Percentiles rank a stretch among this genome's conserved stretches.
phyloP scores from a whole-genome alignment of 2,797 vertebrate genomes.

The Percopsis omiscomaycus region DNA sequence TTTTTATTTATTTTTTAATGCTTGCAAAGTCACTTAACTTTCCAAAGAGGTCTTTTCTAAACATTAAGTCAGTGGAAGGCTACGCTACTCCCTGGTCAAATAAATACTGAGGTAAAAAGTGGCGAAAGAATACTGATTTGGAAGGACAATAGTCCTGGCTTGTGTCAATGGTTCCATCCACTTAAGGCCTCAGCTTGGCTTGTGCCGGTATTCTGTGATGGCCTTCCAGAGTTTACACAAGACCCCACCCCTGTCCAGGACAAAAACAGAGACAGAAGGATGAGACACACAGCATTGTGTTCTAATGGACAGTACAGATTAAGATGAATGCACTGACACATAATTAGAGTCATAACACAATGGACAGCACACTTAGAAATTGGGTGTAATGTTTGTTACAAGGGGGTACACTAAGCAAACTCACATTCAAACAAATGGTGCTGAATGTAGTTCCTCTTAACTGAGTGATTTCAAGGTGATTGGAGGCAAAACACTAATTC shows the following conservation, averaged over 20 bases:
- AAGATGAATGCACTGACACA: background rate
- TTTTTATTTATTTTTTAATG: background rate
- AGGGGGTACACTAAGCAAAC: too few species aligned
- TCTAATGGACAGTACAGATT: too few species aligned
- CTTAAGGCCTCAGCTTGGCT: conserved; percentile 75
- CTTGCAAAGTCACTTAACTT: conserved; percentile 37
- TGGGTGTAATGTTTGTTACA: too few species aligned
- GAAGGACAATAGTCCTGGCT: conserved; percentile 20
- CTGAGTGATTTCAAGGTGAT: too few species aligned
- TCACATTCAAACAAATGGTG: too few species aligned
- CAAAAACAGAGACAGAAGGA: conserved; percentile 13
- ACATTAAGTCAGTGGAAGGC: conserved; percentile 19
- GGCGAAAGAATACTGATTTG: conserved; percentile 57
- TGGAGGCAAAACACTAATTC: too few species aligned
- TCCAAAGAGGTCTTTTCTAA: conserved; percentile 22
- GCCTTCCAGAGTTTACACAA: conserved; percentile 95
- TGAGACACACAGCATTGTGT: background rate
- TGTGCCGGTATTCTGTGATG: conserved; percentile 87
- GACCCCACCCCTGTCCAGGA: conserved; percentile 85
- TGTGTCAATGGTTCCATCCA: conserved; percentile 40
- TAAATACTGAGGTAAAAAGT: conserved; percentile 88
- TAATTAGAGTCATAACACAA: background rate
- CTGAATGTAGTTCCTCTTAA: too few species aligned
- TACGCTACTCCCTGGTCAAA: conserved; percentile 57
- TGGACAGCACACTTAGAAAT: too few species aligned